Conservation (phyloP, 2,888 invertebrate genomes). For the Colostygia pectinataria region DNA sequence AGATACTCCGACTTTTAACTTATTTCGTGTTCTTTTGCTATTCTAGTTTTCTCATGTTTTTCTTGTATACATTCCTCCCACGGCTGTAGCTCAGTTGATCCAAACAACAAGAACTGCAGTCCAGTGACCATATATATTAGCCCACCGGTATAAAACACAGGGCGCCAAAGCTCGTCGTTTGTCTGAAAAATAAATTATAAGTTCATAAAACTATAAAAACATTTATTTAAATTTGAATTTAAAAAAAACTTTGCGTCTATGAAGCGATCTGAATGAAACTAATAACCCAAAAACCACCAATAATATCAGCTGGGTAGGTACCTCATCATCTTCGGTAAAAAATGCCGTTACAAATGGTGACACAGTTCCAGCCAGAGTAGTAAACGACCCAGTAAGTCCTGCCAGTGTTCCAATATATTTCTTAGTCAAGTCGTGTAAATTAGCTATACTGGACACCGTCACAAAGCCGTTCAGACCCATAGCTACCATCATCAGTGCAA, state of each 20-base stretch:
- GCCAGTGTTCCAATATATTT: conserved; percentile 86
- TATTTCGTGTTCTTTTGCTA: too few relatives aligned
- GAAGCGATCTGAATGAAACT: too few relatives aligned
- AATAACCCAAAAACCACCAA: too few relatives aligned
- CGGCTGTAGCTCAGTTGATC: conserved; percentile 82
- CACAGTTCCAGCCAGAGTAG: conserved; percentile 82
- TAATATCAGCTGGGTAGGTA: conserved; percentile 35
- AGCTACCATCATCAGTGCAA: conserved; percentile 78
- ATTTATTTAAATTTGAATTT: too few relatives aligned
- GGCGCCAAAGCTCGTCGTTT: conserved; percentile 84
- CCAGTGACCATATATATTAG: conserved; percentile 83
- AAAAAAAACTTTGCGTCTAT: too few relatives aligned
- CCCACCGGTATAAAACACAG: conserved; percentile 85
- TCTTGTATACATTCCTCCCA: conserved; percentile 16
- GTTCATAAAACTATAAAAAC: conserved; percentile 12
- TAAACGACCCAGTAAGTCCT: conserved; percentile 84
- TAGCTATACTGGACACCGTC: conserved; percentile 67
- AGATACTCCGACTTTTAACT: too few relatives aligned
- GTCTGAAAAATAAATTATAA: conserved; percentile 67
- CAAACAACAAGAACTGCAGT: conserved; percentile 84
- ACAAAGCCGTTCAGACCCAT: conserved; percentile 79
- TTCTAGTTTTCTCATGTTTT: neutral
- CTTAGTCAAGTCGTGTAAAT: conserved; percentile 85
- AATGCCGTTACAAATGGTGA: conserved; percentile 84
- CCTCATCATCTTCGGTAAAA: conserved; percentile 62